Evolutionary conservation across 2,888 invertebrate genomes (phyloP).

Genomic region (Cancer borealis): DNA sequence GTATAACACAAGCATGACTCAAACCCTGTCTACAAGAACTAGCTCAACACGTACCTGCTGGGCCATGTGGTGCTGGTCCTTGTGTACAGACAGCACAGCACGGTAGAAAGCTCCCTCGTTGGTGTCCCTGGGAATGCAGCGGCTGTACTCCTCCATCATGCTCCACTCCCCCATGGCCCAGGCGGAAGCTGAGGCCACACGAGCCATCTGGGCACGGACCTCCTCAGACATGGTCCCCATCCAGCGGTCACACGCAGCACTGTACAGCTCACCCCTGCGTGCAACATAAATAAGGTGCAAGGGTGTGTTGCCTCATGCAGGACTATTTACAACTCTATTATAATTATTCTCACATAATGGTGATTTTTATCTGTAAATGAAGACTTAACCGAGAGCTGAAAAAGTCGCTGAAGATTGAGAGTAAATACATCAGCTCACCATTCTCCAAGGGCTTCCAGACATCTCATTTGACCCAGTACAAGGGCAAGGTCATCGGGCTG

Average conservation of each 20-base stretch:
- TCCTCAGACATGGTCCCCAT: constrained; percentile 83
- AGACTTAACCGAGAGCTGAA: too few relatives aligned
- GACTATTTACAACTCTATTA: too few relatives aligned
- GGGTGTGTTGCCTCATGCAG: too few relatives aligned
- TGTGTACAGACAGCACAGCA: constrained; percentile 94
- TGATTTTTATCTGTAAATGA: too few relatives aligned
- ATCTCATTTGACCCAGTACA: constrained; percentile 95
- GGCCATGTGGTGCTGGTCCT: constrained; percentile 80
- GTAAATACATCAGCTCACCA: constrained; percentile 84
- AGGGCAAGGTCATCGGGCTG: constrained; percentile 86
- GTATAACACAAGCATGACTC: too few relatives aligned
- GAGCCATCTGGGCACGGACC: constrained; percentile 86
- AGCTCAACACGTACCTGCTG: constrained; percentile 79
- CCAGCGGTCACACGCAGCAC: constrained; percentile 90
- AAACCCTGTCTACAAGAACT: too few relatives aligned
- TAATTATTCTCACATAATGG: too few relatives aligned
- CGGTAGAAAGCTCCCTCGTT: constrained; percentile 98
- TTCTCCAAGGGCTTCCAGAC: constrained; percentile 97
- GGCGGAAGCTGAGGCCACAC: constrained; percentile 93
- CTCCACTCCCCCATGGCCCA: constrained; percentile 98
- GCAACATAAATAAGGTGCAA: neutral
- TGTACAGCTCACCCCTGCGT: constrained; percentile 85
- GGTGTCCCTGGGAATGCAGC: constrained; percentile 92
- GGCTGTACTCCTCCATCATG: constrained; percentile 94
- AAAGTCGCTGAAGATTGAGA: too few relatives aligned